A percentile compares a stretch with the other conserved stretches of the same genome.
phyloP scores from a whole-genome alignment of 2,113 vertebrate genomes.

The Xiphophorus couchianus region DNA sequence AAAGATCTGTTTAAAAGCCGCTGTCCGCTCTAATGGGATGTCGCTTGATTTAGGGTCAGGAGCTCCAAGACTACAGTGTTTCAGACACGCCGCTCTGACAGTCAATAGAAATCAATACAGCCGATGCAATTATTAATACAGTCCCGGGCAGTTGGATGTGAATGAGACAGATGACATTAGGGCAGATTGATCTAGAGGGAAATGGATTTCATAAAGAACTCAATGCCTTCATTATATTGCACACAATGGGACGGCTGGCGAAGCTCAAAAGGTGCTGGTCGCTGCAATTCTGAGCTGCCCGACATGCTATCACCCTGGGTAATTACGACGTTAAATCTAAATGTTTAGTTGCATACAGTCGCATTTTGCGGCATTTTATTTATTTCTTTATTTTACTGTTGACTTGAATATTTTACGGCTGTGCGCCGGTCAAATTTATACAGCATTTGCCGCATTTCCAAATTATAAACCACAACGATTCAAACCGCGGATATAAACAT shows the following conservation, averaged over 20 bases:
- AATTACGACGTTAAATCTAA: slow-evolving; percentile 35
- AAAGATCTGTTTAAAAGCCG: slow-evolving; percentile 73
- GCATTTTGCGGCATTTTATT: neutral
- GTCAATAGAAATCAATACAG: slow-evolving; percentile 84
- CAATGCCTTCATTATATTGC: slow-evolving; percentile 76
- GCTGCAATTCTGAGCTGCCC: slow-evolving; percentile 35
- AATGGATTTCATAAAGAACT: slow-evolving; percentile 82
- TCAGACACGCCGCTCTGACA: slow-evolving; percentile 47
- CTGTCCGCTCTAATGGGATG: slow-evolving; percentile 81
- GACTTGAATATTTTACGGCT: slow-evolving; percentile 16
- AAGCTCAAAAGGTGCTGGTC: slow-evolving; percentile 32
- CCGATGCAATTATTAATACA: slow-evolving; percentile 86
- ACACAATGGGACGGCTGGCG: slow-evolving; percentile 58
- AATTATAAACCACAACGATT: slow-evolving; percentile 5
- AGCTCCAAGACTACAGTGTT: slow-evolving; percentile 69
- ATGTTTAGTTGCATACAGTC: slow-evolving; percentile 14
- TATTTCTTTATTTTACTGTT: neutral
- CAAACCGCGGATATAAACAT: slow-evolving; percentile 6
- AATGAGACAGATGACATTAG: slow-evolving; percentile 86
- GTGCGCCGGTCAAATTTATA: neutral
- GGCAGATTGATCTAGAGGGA: slow-evolving; percentile 84
- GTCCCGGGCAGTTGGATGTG: slow-evolving; percentile 81
- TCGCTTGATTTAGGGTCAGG: slow-evolving; percentile 82
- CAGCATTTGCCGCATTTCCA: neutral
- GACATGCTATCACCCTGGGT: slow-evolving; percentile 19